Evolutionary conservation across 1,140 invertebrate species (phyloP).

Genomic region (Amphibalanus amphitrite): DNA sequence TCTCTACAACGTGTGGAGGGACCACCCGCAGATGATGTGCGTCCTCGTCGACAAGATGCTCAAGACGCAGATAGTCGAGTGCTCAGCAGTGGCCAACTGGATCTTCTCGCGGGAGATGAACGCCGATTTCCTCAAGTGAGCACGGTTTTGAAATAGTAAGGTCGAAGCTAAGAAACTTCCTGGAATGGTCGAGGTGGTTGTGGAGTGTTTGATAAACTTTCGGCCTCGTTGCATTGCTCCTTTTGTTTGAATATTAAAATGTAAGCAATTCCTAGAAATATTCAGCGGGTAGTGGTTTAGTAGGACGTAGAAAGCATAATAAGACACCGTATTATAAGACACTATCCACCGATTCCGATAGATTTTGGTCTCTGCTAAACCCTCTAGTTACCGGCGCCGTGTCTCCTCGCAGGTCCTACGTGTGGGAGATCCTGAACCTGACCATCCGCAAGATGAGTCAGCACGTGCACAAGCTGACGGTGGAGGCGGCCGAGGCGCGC

Average conservation of each 20-base stretch:
- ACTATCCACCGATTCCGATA: too few species aligned
- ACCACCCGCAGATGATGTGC: conserved; percentile 89
- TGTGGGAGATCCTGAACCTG: conserved; percentile 94
- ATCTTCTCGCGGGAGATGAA: conserved; percentile 95
- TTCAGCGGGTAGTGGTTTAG: too few species aligned
- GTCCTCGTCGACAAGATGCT: conserved; percentile 93
- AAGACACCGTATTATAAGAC: too few species aligned
- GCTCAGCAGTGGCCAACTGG: conserved; percentile 94
- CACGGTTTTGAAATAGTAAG: conserved; percentile 9
- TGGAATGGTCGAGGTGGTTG: conserved; percentile 3
- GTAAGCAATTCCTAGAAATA: too few species aligned
- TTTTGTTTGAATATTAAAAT: neutral
- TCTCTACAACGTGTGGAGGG: conserved; percentile 83
- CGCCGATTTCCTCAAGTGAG: conserved; percentile 72
- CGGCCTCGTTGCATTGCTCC: neutral
- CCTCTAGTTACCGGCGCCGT: too few species aligned
- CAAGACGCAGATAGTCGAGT: conserved; percentile 92
- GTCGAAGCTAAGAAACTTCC: neutral
- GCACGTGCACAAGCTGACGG: conserved; percentile 68
- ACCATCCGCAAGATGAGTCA: conserved; percentile 95
- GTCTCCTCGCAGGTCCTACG: conserved; percentile 69
- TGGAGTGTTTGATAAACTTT: neutral
- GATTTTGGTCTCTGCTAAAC: too few species aligned
- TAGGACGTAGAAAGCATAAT: too few species aligned
- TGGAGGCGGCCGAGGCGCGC: conserved; percentile 67